These are phyloP conservation scores for Lamproptera curius DNA, from an alignment of 2,888 invertebrate species.

Conservation along the genomic window DNA sequence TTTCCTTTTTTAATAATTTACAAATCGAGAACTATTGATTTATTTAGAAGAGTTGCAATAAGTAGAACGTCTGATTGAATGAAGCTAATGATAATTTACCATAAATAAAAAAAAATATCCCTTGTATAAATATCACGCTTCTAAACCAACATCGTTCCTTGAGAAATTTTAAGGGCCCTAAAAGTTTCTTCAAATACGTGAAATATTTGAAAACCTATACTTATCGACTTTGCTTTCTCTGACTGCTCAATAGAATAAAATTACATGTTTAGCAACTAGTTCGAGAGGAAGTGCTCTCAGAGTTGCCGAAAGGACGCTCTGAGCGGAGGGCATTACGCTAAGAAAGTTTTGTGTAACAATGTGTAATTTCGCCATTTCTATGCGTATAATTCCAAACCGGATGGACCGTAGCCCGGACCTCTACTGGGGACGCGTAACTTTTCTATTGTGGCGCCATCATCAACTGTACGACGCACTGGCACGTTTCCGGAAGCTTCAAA, in stretches of 20 bases:
- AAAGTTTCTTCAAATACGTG: no score
- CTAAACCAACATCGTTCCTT: no score
- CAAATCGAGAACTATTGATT: no score
- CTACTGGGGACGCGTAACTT: conserved; percentile 52
- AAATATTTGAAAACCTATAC: no score
- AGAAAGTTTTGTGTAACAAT: conserved; percentile 73
- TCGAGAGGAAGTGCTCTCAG: conserved; percentile 50
- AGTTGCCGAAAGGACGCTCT: conserved; percentile 55
- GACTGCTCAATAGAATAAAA: conserved; percentile 33
- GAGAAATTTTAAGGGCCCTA: no score
- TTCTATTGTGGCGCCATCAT: conserved; percentile 71
- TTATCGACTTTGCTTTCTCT: no score
- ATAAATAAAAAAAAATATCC: no score
- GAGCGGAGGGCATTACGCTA: conserved; percentile 61
- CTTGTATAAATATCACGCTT: no score
- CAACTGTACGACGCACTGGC: conserved; percentile 69
- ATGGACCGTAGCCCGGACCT: conserved; percentile 47
- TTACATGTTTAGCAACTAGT: conserved; percentile 57
- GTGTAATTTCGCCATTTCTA: conserved; percentile 75
- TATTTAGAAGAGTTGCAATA: no score
- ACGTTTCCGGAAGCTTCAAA: conserved; percentile 72
- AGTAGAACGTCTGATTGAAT: no score
- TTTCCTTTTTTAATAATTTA: no score
- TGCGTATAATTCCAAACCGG: conserved; percentile 65
- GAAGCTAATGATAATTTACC: no score